These are phyloP conservation scores for Bujurquina vittata DNA, from an alignment of 2,113 vertebrate genomes.

Conservation along the genomic window DNA sequence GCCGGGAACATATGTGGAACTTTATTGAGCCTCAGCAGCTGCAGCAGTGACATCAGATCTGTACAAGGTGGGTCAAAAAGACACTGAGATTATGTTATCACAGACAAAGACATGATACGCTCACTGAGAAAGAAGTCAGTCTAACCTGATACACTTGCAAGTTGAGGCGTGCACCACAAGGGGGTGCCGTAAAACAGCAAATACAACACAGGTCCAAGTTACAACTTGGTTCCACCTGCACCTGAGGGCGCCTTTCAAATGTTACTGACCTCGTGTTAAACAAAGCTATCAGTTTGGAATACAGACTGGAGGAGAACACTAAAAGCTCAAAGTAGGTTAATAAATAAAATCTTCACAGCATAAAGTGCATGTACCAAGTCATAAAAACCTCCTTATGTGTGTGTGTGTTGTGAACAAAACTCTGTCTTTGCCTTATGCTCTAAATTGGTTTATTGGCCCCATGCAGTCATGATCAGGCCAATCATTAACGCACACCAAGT, in stretches of 20 bases:
- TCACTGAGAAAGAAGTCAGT: neutral
- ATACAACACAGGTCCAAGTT: neutral
- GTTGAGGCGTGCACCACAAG: slow-evolving; percentile 33
- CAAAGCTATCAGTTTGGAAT: neutral
- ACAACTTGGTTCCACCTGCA: neutral
- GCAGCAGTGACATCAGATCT: too few relatives aligned
- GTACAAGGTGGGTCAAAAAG: neutral
- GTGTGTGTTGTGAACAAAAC: slow-evolving; percentile 12
- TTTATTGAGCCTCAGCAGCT: too few relatives aligned
- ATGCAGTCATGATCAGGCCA: slow-evolving; percentile 23
- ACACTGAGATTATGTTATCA: neutral
- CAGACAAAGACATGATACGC: neutral
- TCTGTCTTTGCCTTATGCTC: slow-evolving; percentile 11
- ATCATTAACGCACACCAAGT: slow-evolving; percentile 56
- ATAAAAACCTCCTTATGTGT: slow-evolving; percentile 33
- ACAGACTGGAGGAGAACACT: neutral
- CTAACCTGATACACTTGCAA: neutral
- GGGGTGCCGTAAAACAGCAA: slow-evolving; percentile 30
- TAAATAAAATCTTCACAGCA: neutral
- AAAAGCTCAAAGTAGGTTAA: slow-evolving; percentile 12
- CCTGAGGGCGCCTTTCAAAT: neutral
- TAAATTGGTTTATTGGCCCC: slow-evolving; percentile 50
- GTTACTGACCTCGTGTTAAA: neutral
- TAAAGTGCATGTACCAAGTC: slow-evolving; percentile 1
- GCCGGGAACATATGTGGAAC: too few relatives aligned